phyloP scores from a whole-genome alignment of 2,888 invertebrate species.

The Microplitis manilae region DNA sequence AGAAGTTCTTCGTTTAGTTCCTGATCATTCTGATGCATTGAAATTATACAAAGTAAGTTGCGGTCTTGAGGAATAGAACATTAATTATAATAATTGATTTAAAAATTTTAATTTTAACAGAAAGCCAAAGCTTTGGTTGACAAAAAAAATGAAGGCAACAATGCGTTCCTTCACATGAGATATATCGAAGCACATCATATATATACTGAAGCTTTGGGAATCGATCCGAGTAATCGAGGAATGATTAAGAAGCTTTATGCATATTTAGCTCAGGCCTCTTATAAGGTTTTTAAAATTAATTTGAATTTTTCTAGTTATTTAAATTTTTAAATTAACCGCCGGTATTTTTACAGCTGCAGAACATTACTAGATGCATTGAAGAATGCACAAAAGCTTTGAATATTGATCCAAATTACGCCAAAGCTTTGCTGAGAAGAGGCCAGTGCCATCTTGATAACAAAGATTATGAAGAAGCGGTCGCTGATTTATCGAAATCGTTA shows the following conservation, averaged over 20 bases:
- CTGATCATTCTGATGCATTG: slow-evolving; percentile 91
- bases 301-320: neutral
- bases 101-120: slow-evolving; percentile 64
- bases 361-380: slow-evolving; percentile 83
- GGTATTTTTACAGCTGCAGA: slow-evolving; percentile 74
- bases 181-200: slow-evolving; percentile 85
- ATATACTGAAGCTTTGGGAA: slow-evolving; percentile 88
- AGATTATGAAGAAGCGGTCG: slow-evolving; percentile 89
- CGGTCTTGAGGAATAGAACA: neutral
- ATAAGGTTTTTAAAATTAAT: neutral
- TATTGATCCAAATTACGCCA: slow-evolving; percentile 88
- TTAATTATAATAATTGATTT: neutral
- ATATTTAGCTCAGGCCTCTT: slow-evolving; percentile 90
- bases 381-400: slow-evolving; percentile 90
- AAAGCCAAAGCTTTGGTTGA: slow-evolving; percentile 88
- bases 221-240: slow-evolving; percentile 87
- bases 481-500: slow-evolving; percentile 89
- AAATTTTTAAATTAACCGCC: too few relatives aligned
- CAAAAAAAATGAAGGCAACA: slow-evolving; percentile 94
- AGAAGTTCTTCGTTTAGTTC: slow-evolving; percentile 90
- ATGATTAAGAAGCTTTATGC: slow-evolving; percentile 93
- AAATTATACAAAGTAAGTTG: slow-evolving; percentile 81
- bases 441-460: slow-evolving; percentile 87
- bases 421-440: slow-evolving; percentile 88
- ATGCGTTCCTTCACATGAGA: slow-evolving; percentile 86